Base-by-base conservation (phyloP, 2,797 vertebrate species). In the Galaxias olidus region DNA sequence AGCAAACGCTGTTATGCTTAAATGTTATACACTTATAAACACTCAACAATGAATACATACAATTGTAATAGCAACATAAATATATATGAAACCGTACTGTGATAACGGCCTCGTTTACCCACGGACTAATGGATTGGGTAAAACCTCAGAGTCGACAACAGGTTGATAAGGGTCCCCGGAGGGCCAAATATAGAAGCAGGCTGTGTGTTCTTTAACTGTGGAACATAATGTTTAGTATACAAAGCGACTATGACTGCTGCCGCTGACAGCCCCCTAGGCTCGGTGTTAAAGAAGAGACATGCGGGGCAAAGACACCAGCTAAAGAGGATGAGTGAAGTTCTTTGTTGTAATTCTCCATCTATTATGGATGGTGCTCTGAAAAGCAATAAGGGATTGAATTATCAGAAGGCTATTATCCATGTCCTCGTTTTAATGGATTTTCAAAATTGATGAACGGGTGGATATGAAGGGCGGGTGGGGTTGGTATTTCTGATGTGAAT, bases 141-240 rank as follows among this genome's bases (percentile, higher is more conserved):
- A 15, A 43, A 56, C 6, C 59, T 55, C 9, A 41, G 9, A 52
- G 20, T 59, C 19, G 19, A 51, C 14, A 68, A 56, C 53, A 55
- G 19, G 49, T 59, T 19, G 54, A 43, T 11, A 30, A 30, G 30
- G 30, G 30, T 2, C 30, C 30, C 30, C 6, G 30, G 19, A 55
- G 14, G 30, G 11, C 8, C 44, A 8, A 15, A 9, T 41, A 56
- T 41, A 59, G 47, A 11, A 18, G 1, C 11, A 17, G 40, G n/a
- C 47, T 63, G 41, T 9, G 42, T 57, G 13, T 40, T 7, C 47
- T 44, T 15, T 12, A 60, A 19, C 13, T 45, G 19, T n/a, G 2
- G 8, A n/a, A 17, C 14, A 57, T n/a, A 12, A n/a, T 20, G 46
- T 30, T n/a, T 30, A 30, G 30, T 30, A 30, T 6, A 30, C 30